These are phyloP conservation scores for Proctacanthus coquilletti DNA, from an alignment of 1,140 invertebrate genomes.

Conservation along the genomic window DNA sequence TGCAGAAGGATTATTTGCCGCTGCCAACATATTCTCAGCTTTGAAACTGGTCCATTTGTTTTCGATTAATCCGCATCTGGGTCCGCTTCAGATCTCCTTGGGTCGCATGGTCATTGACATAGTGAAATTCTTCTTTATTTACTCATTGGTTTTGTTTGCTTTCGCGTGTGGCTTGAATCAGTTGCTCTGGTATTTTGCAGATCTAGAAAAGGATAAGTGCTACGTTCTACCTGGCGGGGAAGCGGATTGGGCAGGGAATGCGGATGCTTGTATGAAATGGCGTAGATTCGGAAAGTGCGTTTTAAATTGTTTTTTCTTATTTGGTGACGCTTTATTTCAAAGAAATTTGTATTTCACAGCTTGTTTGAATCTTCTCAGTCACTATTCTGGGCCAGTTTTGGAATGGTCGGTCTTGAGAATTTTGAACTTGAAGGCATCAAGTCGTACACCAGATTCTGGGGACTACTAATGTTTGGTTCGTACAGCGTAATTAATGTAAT, in stretches of 20 bases:
- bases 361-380: conserved; percentile 82
- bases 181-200: conserved; percentile 79
- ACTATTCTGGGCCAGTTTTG: conserved; percentile 81
- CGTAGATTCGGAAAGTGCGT: conserved; percentile 46
- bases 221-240: conserved; percentile 40
- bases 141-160: conserved; percentile 64
- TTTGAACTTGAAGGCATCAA: conserved; percentile 64
- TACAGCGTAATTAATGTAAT: conserved; percentile 76
- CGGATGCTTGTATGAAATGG: conserved; percentile 64
- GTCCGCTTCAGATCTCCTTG: conserved; percentile 70
- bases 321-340: too few species aligned
- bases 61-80: conserved; percentile 80
- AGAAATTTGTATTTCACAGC: too few species aligned
- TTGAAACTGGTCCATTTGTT: conserved; percentile 81
- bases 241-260: conserved; percentile 46
- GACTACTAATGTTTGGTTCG: conserved; percentile 62
- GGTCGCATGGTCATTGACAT: conserved; percentile 78
- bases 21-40: conserved; percentile 76
- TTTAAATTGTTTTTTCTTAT: too few species aligned
- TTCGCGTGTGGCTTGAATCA: conserved; percentile 78
- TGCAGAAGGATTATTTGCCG: conserved; percentile 86
- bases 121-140: conserved; percentile 77
- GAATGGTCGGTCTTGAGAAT: conserved; percentile 61
- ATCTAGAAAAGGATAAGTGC: conserved; percentile 62
- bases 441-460: conserved; percentile 65